phyloP scores from a whole-genome alignment of 2,113 vertebrate species.

The Seriola dumerili region DNA sequence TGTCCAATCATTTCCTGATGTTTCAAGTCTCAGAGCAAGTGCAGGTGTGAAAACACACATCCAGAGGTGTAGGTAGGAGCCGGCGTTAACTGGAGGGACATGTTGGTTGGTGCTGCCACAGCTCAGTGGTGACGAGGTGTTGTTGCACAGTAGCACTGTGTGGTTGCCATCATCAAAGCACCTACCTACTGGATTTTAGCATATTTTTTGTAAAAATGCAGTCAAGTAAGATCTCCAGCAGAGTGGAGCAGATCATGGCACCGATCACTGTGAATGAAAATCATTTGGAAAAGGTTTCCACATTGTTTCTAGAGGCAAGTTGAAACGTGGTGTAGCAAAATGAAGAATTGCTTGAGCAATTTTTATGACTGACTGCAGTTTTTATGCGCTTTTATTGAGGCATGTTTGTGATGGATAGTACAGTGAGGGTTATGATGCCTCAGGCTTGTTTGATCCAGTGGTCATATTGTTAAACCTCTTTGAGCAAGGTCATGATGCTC shows the following conservation, averaged over 20 bases:
- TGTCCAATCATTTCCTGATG: conserved; percentile 18
- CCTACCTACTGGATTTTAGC: conserved; percentile 11
- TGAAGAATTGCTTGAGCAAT: conserved; percentile 42
- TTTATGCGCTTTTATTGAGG: conserved; percentile 48
- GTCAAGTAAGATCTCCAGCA: conserved; percentile 15
- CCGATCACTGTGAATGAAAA: conserved; percentile 43
- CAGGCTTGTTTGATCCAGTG: conserved; percentile 62
- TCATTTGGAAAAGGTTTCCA: conserved; percentile 25
- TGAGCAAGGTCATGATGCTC: conserved; percentile 59
- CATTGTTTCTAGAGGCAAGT: conserved; percentile 40
- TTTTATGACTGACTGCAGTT: conserved; percentile 66
- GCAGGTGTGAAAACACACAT: conserved; percentile 49
- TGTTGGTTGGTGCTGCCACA: conserved; percentile 11
- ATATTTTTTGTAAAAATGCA: conserved; percentile 20
- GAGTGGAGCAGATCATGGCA: conserved; percentile 35
- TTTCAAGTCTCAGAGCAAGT: conserved; percentile 14
- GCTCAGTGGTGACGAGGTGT: conserved; percentile 13
- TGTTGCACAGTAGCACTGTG: conserved; percentile 27
- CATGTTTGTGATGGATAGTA: conserved; percentile 65
- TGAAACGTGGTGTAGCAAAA: conserved; percentile 46
- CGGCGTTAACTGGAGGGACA: conserved; percentile 24
- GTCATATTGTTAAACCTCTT: conserved; percentile 53
- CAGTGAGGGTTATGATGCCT: conserved; percentile 59
- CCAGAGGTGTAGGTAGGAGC: conserved; percentile 36
- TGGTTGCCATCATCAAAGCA: conserved; percentile 21